Evolutionary conservation across 1,140 invertebrate species (phyloP), one percentile per base, ranked within the genome.

Genomic region (Venturia canescens): DNA sequence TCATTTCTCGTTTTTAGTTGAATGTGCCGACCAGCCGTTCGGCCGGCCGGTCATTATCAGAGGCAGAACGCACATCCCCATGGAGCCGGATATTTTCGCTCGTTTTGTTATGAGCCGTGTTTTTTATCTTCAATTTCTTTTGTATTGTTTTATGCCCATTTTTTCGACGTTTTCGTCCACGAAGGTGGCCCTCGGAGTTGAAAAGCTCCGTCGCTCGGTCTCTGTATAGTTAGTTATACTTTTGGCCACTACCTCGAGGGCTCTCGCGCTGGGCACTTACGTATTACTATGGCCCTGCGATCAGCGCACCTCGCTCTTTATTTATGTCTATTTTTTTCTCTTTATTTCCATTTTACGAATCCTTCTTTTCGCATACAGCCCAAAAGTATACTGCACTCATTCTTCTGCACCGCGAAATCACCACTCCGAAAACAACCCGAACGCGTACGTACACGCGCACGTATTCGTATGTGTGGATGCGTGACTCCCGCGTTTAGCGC

Each of bases 401-500:
- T 63, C 57, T 63, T 21, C 57, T 26, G 57, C 57, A 63, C 11
- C 57, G 57, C n/a, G 57, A 63, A 63, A 63, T 63, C 11, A 75
- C 27, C 50, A 15, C 23, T 9, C 27, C 72, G 60, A 16, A 26
- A 53, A 44, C 16, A 3, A 13, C 3, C n/a, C n/a, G n/a, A n/a
- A n/a, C n/a, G n/a, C n/a, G n/a, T n/a, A 63, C 23, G 57, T 75
- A 60, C 18, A 34, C n/a, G n/a, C 21, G 15, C n/a, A 71, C 44
- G 18, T 26, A 75, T 60, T 57, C 18, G 34, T 38, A 21, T 34
- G 16, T 11, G 44, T 44, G 34, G 53, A 16, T 85, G 85, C 86
- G 86, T 87, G 86, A 87, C 84, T 80, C 50, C 63, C 60, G 80
- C 83, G 80, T 87, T 87, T 87, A 85, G 80, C 70, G 50, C 72